A percentile compares a stretch with the other conserved stretches of the same genome.
phyloP scores from a whole-genome alignment of 2,113 vertebrate species.

The Varanus komodoensis region DNA sequence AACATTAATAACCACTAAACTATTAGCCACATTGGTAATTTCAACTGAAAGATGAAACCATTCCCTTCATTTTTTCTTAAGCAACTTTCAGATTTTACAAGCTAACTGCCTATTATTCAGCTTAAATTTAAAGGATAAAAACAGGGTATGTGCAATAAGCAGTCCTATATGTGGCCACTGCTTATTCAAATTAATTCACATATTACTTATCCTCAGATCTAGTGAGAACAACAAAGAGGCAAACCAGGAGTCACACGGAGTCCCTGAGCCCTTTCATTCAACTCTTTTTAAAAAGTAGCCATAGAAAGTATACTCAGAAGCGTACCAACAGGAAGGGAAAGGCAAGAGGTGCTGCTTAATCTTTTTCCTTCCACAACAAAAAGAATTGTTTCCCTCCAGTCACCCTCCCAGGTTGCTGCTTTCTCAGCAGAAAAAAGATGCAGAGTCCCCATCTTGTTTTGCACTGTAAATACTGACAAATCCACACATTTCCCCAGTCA shows the following conservation, averaged over 20 bases:
- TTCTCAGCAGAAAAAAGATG: too few species aligned
- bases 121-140: background rate
- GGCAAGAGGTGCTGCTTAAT: too few species aligned
- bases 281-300: background rate
- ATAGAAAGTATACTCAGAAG: too few species aligned
- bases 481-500: too few species aligned
- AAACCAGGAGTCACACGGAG: background rate
- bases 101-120: background rate
- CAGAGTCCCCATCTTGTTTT: too few species aligned
- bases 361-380: background rate
- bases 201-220: background rate
- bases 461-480: too few species aligned
- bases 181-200: background rate
- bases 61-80: background rate
- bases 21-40: background rate
- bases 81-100: background rate
- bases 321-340: too few species aligned
- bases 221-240: background rate
- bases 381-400: background rate
- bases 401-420: too few species aligned
- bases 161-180: background rate
- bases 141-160: background rate
- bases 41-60: background rate
- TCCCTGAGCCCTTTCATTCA: too few species aligned
- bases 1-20: background rate